Base-by-base conservation (phyloP, 2,113 vertebrate species). In the Mesocricetus auratus region DNA sequence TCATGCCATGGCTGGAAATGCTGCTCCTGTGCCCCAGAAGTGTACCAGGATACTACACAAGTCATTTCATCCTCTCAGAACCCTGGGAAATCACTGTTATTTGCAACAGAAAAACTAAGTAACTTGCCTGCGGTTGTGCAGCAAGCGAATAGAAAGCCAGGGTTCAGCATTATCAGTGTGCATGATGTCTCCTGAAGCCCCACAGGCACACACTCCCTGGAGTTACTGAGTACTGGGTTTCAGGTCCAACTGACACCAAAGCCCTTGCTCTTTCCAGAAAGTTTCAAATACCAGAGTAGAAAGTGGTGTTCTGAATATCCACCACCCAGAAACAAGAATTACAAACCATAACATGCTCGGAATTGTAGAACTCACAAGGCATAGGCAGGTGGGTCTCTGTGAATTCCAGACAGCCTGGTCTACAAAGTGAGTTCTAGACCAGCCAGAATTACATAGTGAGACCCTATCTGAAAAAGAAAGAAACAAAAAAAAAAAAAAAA, bases 281-380 rank as follows among this genome's bases (percentile, higher is more conserved):
- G 50, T 58, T 85, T 71, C 50, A 56, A 47, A 60, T 6, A 45
- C 36, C 45, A 33, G 56, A 62, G 33, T 64, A 66, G n/a, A 13
- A 53, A 91, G n/a, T 19, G 62, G 56, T 62, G 36, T 73, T 50
- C 50, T 81, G 79, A 89, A 50, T 15, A 22, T 12, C 42, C 5
- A 31, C 88, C 42, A 94, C 29, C 33, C n/a, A 86, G 56, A 94
- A 83, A 64, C 24, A 91, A 96, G 86, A 86, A 78, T 62, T 45
- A 88, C 74, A 64, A 69, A 2, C 58, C 78, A 31, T 47, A 47
- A 47, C n/a, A 31, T 2, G 22, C n/a, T 22, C 58, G 39, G 60
- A 45, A 42, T 45, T 39, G 24, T 7, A 62, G 26, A 1, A 17
- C 8, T 45, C 58, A 10, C 4, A 39, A 85, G 26, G 8, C 39